Conservation (phyloP, 2,113 vertebrate species). For the Choloepus hoffmanni region DNA sequence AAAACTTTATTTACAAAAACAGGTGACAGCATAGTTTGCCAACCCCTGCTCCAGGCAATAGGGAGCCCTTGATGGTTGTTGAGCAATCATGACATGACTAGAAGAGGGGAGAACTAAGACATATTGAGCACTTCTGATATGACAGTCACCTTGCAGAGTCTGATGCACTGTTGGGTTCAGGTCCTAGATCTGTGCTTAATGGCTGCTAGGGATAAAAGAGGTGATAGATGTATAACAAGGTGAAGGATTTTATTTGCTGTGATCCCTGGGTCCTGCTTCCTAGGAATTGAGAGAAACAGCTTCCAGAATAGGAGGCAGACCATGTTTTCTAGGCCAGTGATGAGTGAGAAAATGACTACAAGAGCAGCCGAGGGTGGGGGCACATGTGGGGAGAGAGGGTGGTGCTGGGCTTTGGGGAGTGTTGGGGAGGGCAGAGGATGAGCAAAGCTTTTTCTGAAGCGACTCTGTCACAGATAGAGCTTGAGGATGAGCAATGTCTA, state of each 20-base stretch:
- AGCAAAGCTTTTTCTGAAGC: not conserved
- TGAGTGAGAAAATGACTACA: not conserved
- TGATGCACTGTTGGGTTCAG: not conserved
- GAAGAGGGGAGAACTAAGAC: not conserved
- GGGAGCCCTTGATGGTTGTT: conserved; percentile 8
- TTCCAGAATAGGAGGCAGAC: not conserved
- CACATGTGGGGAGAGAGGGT: not conserved
- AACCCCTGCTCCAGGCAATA: not conserved
- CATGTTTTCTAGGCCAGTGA: not conserved
- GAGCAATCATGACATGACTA: not conserved
- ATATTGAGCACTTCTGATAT: not conserved
- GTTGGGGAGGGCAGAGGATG: not conserved
- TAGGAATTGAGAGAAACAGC: conserved; percentile 31
- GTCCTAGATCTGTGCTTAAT: not conserved
- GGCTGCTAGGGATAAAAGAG: not conserved
- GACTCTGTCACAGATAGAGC: not conserved
- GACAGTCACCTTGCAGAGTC: not conserved
- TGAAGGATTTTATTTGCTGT: not conserved
- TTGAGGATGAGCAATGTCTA: not conserved
- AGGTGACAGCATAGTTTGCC: not conserved
- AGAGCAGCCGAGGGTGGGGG: not conserved
- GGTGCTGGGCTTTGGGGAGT: not conserved
- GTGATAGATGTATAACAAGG: not conserved
- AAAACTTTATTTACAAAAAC: conserved; percentile 32
- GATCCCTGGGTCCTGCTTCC: not conserved